Evolutionary conservation across 2,113 vertebrate species (phyloP), one percentile per base, ranked within the genome.

Genomic region (Lethenteron reissneri): DNA sequence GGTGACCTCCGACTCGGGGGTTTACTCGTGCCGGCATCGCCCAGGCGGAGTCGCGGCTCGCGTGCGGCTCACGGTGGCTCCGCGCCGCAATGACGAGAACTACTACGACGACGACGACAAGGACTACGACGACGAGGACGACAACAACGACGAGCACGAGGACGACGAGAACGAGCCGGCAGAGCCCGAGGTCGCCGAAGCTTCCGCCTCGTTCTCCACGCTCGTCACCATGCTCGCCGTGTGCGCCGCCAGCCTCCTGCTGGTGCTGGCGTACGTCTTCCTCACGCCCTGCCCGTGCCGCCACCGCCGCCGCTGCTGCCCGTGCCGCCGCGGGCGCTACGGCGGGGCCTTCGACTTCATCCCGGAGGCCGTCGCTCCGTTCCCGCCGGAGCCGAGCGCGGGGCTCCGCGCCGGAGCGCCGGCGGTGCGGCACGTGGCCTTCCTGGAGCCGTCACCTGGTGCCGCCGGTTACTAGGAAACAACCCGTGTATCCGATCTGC

Each of bases 151-250:
- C 1, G 84, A 81, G 0, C 81, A 76, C 4, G 76, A 73, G 0
- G 82, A 81, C 76, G 84, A 92, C 21, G 59, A 83, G 74, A 79
- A 92, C 73, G 92, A 94, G 0, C 76, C 96, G 73, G 92, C 87
- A 0, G 83, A 96, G 71, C 77, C 77, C 1, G 74, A 74, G 59
- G 79, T 75, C 11, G 76, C 74, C 9, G 76, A 76, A 0, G 76
- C 75, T 0, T 80, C 72, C 0, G 88, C 92, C 73, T 76, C 82
- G 2, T 95, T 97, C 79, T 96, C 86, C 81, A 96, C 90, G 0
- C 89, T 87, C 2, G 84, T 88, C 71, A 96, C 92, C 1, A 97
- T 92, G 1, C 84, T 97, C 17, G 82, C 95, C 19, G 92, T 90
- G 58, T 97, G 92, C 5, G 83, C 88, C 7, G 88, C 89, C 62